Conservation (phyloP, 2,797 vertebrate species). For the Molossus alvarezi region DNA sequence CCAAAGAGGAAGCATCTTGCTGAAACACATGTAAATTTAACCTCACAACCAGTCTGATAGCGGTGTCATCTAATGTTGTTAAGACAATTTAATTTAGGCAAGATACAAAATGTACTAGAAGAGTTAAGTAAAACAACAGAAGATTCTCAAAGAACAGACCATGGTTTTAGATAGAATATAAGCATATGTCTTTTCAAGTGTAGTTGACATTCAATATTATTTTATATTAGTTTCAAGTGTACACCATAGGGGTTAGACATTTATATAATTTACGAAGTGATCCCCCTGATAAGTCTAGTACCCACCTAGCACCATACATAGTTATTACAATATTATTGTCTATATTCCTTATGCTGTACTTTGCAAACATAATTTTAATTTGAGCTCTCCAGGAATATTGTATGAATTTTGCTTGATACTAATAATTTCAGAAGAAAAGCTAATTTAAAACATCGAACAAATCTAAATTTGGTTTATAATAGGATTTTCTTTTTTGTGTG, state of each 20-base stretch:
- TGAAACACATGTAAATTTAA: constrained; percentile 55
- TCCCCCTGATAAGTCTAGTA: background rate
- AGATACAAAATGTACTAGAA: constrained; percentile 35
- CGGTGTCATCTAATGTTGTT: background rate
- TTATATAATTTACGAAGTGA: background rate
- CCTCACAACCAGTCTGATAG: background rate
- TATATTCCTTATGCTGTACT: background rate
- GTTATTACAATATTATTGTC: background rate
- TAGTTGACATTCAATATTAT: background rate
- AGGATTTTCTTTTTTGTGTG: background rate
- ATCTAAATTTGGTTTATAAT: constrained; percentile 31
- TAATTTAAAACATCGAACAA: constrained; percentile 6
- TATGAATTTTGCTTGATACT: constrained; percentile 41
- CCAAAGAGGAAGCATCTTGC: constrained; percentile 34
- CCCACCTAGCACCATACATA: background rate
- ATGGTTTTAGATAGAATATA: background rate
- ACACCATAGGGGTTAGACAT: background rate
- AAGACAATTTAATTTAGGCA: constrained; percentile 51
- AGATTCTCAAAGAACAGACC: constrained; percentile 33
- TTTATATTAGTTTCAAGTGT: background rate
- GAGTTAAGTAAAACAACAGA: constrained; percentile 59
- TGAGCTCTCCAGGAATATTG: background rate
- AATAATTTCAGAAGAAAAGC: constrained; percentile 53
- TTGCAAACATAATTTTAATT: constrained; percentile 49
- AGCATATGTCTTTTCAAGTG: background rate